These are phyloP conservation scores for Desoria tigrina DNA, from an alignment of 2,888 invertebrate species.

Conservation along the genomic window DNA sequence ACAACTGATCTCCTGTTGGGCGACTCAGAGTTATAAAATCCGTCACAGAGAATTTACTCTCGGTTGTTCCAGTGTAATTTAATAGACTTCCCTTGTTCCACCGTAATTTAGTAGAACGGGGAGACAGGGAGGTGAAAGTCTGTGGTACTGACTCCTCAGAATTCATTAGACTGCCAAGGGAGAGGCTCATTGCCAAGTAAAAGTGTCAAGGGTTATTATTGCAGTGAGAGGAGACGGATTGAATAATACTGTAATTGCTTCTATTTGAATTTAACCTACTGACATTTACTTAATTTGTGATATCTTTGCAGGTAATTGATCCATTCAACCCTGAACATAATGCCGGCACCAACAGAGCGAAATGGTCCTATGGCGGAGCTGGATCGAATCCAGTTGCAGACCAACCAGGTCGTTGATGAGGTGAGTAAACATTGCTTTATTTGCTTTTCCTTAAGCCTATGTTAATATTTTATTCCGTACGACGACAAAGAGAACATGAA, in stretches of 20 bases:
- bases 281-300: not conserved
- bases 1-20: too few relatives aligned
- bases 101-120: too few relatives aligned
- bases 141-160: too few relatives aligned
- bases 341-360: constrained; percentile 38
- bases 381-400: constrained; percentile 55
- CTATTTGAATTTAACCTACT: not conserved
- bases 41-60: too few relatives aligned
- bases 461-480: constrained; percentile 6
- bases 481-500: not conserved
- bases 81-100: too few relatives aligned
- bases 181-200: not conserved
- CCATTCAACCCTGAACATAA: constrained; percentile 11
- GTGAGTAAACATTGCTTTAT: constrained; percentile 41
- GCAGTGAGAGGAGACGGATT: not conserved
- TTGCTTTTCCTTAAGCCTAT: constrained; percentile 1
- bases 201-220: not conserved
- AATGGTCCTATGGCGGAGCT: constrained; percentile 52
- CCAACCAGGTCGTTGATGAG: constrained; percentile 56
- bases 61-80: too few relatives aligned
- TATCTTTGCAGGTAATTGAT: not conserved
- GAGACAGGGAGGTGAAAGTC: too few relatives aligned
- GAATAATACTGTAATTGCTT: not conserved
- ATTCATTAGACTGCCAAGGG: not conserved
- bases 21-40: too few relatives aligned